Evolutionary conservation across 2,797 vertebrate species (phyloP).

Genomic region (Melopsittacus undulatus): DNA sequence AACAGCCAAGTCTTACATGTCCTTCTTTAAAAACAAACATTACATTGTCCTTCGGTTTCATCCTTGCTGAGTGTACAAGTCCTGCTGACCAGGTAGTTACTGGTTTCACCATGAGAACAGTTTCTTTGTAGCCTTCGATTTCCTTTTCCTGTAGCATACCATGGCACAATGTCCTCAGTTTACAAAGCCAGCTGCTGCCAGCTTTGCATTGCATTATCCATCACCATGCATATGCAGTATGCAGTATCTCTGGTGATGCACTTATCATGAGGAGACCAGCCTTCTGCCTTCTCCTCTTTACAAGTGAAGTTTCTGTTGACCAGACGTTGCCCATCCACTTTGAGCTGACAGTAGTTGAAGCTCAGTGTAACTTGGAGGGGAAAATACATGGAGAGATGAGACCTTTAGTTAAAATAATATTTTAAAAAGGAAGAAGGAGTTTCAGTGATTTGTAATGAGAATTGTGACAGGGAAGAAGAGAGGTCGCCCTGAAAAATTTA

Average conservation of each 20-base stretch:
- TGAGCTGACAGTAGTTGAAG: background rate
- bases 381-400: background rate
- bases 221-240: background rate
- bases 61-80: background rate
- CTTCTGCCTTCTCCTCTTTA: background rate
- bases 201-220: background rate
- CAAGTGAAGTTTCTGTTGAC: background rate
- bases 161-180: background rate
- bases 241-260: background rate
- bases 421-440: background rate
- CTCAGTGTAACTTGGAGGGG: background rate
- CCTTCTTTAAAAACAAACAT: background rate
- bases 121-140: background rate
- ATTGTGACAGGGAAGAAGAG: constrained; percentile 11
- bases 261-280: accelerated
- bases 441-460: constrained; percentile 9
- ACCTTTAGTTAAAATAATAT: constrained; percentile 23
- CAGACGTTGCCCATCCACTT: background rate
- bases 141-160: background rate
- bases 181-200: background rate
- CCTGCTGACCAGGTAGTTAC: background rate
- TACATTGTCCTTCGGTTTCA: background rate
- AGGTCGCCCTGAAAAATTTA: constrained; percentile 63
- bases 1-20: background rate
- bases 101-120: background rate